Conservation (phyloP, 2,113 vertebrate species). For the Vanacampus margaritifer region DNA sequence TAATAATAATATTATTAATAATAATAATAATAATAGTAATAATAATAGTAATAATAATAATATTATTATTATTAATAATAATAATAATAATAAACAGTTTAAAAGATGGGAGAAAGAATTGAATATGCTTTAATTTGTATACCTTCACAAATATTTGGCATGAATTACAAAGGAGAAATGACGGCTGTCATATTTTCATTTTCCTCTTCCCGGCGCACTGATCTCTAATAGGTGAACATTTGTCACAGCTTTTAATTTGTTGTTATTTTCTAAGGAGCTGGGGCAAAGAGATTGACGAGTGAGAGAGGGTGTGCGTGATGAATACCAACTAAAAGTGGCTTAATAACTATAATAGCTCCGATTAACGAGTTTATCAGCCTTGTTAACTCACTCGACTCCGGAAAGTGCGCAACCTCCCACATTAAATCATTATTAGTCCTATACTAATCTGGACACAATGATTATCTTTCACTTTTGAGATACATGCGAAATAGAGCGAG, state of each 20-base stretch:
- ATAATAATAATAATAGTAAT: too few species aligned
- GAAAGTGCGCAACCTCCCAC: background rate
- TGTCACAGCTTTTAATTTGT: background rate
- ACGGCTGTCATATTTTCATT: background rate
- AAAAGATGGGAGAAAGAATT: too few species aligned
- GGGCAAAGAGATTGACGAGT: background rate
- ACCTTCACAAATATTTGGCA: too few species aligned
- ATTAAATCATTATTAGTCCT: background rate
- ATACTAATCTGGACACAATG: background rate
- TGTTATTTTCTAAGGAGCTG: background rate
- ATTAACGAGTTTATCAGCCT: constrained; percentile 26
- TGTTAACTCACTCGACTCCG: background rate
- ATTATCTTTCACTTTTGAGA: background rate
- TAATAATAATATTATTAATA: too few species aligned
- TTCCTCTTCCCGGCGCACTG: background rate
- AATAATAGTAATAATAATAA: too few species aligned
- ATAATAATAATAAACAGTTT: too few species aligned
- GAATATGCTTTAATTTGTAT: background rate
- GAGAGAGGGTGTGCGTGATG: constrained; percentile 13
- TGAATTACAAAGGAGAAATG: background rate
- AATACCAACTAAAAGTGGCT: constrained; percentile 28
- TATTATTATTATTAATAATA: too few species aligned
- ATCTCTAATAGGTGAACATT: background rate
- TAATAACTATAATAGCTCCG: constrained; percentile 37
- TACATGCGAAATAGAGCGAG: background rate